These are phyloP conservation scores for Charanyca ferruginea DNA, from an alignment of 2,888 invertebrate genomes.

Conservation along the genomic window DNA sequence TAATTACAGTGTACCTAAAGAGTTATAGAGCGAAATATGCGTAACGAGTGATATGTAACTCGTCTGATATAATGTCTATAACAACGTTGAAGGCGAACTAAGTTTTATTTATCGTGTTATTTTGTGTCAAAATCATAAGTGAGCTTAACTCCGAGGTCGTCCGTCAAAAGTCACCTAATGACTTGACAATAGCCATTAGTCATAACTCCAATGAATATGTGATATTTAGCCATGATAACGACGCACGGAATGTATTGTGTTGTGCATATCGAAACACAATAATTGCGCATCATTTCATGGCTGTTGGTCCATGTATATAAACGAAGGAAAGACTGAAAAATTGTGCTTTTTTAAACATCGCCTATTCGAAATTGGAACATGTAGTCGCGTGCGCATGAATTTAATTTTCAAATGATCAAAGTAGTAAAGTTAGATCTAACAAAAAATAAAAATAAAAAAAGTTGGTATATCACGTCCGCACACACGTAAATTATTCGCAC, in stretches of 20 bases:
- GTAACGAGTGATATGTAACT: conserved; percentile 45
- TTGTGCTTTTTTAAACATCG: conserved; percentile 67
- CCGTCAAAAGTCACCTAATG: conserved; percentile 69
- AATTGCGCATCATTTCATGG: conserved; percentile 59
- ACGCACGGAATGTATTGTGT: conserved; percentile 61
- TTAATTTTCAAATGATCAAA: conserved; percentile 33
- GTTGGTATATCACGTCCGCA: conserved; percentile 29
- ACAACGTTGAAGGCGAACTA: conserved; percentile 35
- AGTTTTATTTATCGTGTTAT: conserved; percentile 56
- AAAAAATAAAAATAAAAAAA: conserved; percentile 31
- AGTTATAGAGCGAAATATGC: conserved; percentile 50
- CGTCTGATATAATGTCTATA: conserved; percentile 47
- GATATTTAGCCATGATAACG: conserved; percentile 74
- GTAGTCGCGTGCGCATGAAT: conserved; percentile 43
- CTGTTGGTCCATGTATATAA: conserved; percentile 85
- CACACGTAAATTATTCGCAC: conserved; percentile 35
- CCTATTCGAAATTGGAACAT: conserved; percentile 53
- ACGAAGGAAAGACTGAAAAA: conserved; percentile 87
- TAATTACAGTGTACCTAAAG: conserved; percentile 59
- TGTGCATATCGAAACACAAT: conserved; percentile 67
- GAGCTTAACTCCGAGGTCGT: conserved; percentile 66
- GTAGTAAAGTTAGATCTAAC: conserved; percentile 16
- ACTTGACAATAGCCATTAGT: conserved; percentile 72
- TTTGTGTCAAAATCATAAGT: conserved; percentile 59
- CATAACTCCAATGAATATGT: conserved; percentile 74